phyloP scores from a whole-genome alignment of 2,113 vertebrate species.

The Chauna torquata region DNA sequence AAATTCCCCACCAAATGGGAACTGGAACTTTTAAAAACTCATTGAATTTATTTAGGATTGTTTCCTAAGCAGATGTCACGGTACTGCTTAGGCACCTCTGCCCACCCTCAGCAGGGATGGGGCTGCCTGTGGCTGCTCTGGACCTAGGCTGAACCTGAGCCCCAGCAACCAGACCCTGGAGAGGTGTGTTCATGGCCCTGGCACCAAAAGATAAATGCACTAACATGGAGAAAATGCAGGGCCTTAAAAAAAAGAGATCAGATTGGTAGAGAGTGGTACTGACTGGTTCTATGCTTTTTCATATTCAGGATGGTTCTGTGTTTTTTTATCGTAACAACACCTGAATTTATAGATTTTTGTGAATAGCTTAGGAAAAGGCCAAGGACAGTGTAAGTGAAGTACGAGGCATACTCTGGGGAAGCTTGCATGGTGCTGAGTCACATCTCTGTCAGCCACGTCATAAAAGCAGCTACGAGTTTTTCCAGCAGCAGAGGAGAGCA shows the following conservation, averaged over 20 bases:
- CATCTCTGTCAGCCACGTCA: not conserved
- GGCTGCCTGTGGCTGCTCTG: accelerated
- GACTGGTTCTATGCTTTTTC: not conserved
- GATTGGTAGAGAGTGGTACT: not conserved
- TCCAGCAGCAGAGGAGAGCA: not conserved
- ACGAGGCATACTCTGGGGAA: not conserved
- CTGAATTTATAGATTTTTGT: not conserved
- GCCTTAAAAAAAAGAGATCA: not conserved
- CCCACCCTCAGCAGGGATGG: not conserved
- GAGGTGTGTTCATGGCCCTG: accelerated
- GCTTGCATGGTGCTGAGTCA: no score
- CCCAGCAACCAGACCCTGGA: accelerated
- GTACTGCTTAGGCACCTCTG: accelerated
- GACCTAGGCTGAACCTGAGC: not conserved
- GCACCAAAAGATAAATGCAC: not conserved
- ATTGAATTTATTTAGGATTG: not conserved
- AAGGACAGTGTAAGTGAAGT: not conserved
- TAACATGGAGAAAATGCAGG: not conserved
- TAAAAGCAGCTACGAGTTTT: not conserved
- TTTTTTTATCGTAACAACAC: not conserved
- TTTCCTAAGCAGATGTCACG: not conserved
- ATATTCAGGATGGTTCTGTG: not conserved
- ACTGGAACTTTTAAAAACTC: not conserved
- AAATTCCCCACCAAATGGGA: not conserved
- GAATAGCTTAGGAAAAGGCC: not conserved